phyloP scores from a whole-genome alignment of 2,113 vertebrate species.

The Podiceps cristatus region DNA sequence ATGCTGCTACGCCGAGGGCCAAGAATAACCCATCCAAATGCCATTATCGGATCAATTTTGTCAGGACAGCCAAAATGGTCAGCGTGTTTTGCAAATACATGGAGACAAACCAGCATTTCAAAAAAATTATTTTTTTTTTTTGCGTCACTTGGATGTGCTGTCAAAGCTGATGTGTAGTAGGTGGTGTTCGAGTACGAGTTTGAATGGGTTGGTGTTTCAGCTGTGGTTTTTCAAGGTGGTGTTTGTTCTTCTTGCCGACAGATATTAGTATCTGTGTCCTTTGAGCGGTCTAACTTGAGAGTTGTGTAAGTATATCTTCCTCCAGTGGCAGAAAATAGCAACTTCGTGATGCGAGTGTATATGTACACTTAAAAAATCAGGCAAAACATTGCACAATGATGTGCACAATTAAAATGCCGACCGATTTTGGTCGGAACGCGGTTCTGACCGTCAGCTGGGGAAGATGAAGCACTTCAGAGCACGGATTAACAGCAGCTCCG shows the following conservation, averaged over 20 bases:
- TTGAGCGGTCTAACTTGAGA: neutral
- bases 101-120: neutral
- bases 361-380: neutral
- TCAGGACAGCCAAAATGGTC: neutral
- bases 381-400: fast-evolving
- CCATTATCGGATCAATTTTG: neutral
- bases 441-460: neutral
- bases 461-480: neutral
- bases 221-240: neutral
- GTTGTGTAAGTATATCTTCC: neutral
- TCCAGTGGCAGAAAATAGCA: neutral
- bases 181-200: neutral
- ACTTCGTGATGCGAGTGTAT: neutral
- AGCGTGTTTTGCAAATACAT: neutral
- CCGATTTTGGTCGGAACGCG: neutral
- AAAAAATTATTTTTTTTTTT: neutral
- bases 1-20: neutral
- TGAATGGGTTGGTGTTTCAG: neutral
- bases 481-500: fast-evolving
- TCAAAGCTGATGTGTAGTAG: neutral
- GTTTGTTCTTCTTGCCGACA: neutral
- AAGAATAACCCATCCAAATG: neutral
- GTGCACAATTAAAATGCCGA: too few species aligned
- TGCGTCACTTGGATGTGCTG: neutral
- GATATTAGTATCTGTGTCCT: neutral